phyloP scores from a whole-genome alignment of 2,888 invertebrate genomes.

The Caenorhabditis becei region DNA sequence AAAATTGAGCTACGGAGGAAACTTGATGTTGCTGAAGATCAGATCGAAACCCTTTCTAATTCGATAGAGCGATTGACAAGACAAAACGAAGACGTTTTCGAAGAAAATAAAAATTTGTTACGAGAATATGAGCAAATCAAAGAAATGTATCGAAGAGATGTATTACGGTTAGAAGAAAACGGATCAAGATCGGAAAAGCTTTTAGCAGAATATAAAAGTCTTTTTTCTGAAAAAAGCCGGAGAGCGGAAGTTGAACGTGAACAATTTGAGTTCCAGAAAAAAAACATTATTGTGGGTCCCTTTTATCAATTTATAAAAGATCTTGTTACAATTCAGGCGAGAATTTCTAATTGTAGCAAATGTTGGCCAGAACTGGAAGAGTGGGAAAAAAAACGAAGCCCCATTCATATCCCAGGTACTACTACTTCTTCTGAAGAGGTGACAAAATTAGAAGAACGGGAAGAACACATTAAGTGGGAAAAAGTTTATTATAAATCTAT shows the following conservation, averaged over 20 bases:
- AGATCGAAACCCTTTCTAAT: constrained; percentile 65
- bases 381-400: constrained; percentile 71
- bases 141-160: constrained; percentile 88
- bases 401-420: constrained; percentile 45
- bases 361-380: constrained; percentile 69
- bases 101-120: constrained; percentile 86
- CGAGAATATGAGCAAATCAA: constrained; percentile 85
- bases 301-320: neutral
- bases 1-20: constrained; percentile 85
- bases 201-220: constrained; percentile 74
- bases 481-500: constrained; percentile 84
- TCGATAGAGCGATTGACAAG: constrained; percentile 81
- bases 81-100: constrained; percentile 86
- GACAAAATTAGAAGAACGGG: constrained; percentile 70
- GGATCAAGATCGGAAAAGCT: constrained; percentile 81
- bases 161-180: constrained; percentile 83
- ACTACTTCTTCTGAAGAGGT: constrained; percentile 63
- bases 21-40: constrained; percentile 81
- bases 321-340: constrained; percentile 44
- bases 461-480: constrained; percentile 84
- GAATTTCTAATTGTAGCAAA: constrained; percentile 68
- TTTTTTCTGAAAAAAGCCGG: constrained; percentile 73
- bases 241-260: constrained; percentile 72
- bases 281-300: constrained; percentile 71
- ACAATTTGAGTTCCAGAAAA: constrained; percentile 73